phyloP scores from a whole-genome alignment of 2,797 vertebrate genomes.

The Phataginus tetradactyla region DNA sequence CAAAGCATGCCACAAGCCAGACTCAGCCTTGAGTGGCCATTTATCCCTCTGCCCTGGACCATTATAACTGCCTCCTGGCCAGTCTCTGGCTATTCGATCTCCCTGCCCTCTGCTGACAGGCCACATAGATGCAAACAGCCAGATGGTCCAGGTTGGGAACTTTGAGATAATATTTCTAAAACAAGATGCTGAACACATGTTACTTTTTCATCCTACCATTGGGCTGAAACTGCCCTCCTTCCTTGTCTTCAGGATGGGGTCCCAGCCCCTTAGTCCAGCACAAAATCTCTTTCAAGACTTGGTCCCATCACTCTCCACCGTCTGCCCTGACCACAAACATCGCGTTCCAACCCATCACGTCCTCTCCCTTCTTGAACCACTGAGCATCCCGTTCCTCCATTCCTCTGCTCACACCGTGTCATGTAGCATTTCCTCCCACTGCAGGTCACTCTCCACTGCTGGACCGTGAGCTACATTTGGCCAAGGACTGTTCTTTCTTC shows the following conservation, averaged over 20 bases:
- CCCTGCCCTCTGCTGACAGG: background rate
- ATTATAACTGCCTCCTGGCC: background rate
- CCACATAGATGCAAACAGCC: background rate
- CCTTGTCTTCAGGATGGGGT: too few relatives aligned
- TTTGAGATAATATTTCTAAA: background rate
- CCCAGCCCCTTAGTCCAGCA: background rate
- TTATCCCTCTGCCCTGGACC: background rate
- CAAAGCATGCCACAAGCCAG: background rate
- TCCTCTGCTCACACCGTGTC: background rate
- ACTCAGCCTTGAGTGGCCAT: too few relatives aligned
- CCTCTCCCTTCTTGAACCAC: background rate
- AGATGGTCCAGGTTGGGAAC: background rate
- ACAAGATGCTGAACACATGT: background rate
- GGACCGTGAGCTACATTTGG: fast-evolving
- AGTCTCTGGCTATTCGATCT: background rate
- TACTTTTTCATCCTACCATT: fast-evolving
- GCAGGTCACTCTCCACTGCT: background rate
- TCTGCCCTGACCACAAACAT: background rate
- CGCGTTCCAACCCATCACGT: background rate
- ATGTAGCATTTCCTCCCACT: background rate
- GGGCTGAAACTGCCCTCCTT: background rate
- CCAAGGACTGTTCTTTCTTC: background rate
- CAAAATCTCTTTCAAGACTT: too few relatives aligned
- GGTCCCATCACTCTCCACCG: background rate
- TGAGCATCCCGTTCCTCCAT: background rate